A percentile compares a stretch with the other conserved stretches of the same genome.
Evolutionary conservation across 1,140 invertebrate species (phyloP).

Genomic region (Tetranychus urticae): DNA sequence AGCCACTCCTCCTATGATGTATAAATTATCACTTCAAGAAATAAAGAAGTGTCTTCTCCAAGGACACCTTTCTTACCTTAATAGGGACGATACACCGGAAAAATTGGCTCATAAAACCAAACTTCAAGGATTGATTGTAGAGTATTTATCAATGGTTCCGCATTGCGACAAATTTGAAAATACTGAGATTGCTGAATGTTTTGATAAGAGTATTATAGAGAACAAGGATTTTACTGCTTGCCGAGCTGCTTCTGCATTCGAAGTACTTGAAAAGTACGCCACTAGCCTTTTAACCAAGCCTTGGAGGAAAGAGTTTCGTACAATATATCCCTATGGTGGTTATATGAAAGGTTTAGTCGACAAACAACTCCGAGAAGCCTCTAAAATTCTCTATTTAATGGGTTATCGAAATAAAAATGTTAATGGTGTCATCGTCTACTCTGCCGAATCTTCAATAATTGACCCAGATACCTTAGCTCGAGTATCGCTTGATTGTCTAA

Average conservation of each 20-base stretch:
- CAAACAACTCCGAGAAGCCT: conserved; percentile 43
- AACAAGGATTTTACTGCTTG: conserved; percentile 50
- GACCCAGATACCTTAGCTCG: conserved; percentile 51
- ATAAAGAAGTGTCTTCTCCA: not conserved
- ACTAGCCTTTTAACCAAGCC: conserved; percentile 57
- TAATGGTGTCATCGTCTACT: conserved; percentile 26
- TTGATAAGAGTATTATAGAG: conserved; percentile 34
- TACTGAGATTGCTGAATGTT: conserved; percentile 10
- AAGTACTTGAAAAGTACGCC: conserved; percentile 54
- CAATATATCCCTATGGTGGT: conserved; percentile 37
- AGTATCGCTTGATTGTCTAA: conserved; percentile 52
- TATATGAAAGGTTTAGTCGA: conserved; percentile 65
- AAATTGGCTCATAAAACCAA: conserved; percentile 11
- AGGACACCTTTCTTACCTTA: conserved; percentile 12
- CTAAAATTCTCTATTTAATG: conserved; percentile 48
- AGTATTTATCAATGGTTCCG: conserved; percentile 12
- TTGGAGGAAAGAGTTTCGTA: conserved; percentile 54
- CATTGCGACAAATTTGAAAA: conserved; percentile 12
- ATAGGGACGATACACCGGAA: conserved; percentile 11
- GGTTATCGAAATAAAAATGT: conserved; percentile 37
- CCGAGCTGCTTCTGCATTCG: conserved; percentile 50
- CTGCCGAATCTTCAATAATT: conserved; percentile 37
- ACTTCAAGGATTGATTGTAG: conserved; percentile 11
- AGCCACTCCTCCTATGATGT: too few species aligned
- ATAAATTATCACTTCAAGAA: too few species aligned